Evolutionary conservation across 2,113 vertebrate genomes (phyloP), one percentile per base, ranked within the genome.

Genomic region (Centropus unirufus): DNA sequence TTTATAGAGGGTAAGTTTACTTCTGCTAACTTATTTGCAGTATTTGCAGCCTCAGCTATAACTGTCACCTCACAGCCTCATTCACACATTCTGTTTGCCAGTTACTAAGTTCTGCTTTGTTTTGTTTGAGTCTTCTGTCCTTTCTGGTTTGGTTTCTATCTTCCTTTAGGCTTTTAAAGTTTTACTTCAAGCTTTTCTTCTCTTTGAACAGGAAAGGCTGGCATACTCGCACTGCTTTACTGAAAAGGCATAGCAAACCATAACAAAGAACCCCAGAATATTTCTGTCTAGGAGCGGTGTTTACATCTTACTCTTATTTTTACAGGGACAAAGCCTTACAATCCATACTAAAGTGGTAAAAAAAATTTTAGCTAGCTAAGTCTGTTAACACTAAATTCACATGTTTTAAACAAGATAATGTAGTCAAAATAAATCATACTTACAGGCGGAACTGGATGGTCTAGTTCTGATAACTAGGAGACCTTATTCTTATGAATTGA

Each of bases 161-260:
- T 64, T 75, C 59, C 63, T 84, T 91, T 77, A 47, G 78, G 44
- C 90, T 95, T 96, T 93, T 94, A 63, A 93, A 92, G 91, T 63
- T 73, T 81, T 54, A 29, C 36, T 54, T 23, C 64, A 87, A 63
- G 59, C 3, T 77, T 34, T 64, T 61, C 24, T 69, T 49, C 39
- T 57, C 44, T 52, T 57, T 83, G 14, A 92, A 62, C 4, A 92
- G 51, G 19, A 61, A 69, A 34, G 67, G 3, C 27, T 83, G 32
- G 4, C 26, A 62, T 46, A 39, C 14, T 54, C 32, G 14, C 51
- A 75, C 32, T 27, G 20, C 9, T 64, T 79, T 52, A 55, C 9
- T 11, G 18, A 73, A 58, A 73, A 52, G 20, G 34, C 14, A 9
- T 27, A 52, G 20, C 6, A 27, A 52, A 52, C 19, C 19, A 49